Evolutionary conservation across 1,140 invertebrate species (phyloP), one percentile per base, ranked within the genome.

Genomic region (Temnothorax nylanderi): DNA sequence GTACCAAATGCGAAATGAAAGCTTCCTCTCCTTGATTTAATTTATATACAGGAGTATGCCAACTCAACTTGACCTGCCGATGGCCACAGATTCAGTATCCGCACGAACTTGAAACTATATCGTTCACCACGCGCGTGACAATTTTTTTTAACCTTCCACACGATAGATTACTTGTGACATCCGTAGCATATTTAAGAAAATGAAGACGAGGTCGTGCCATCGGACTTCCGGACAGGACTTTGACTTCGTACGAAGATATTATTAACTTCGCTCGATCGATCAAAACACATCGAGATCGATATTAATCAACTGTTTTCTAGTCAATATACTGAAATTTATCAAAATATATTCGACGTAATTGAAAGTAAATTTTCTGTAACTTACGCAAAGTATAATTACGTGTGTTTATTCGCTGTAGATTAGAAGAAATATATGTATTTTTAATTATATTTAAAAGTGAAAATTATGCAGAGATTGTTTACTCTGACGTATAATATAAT

Each of bases 11-110:
- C 49, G 44, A 81, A 90, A 77, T 89, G 80, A 75, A 13, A 72
- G 64, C 0, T 62, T 26, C 6, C 0, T 58, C 26, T 11, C 2
- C 2, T 7, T 49, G 21, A 47, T 21, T 56, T 13, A 82, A 85
- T 90, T 85, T 90, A 90, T 90, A 89, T 62, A 0, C 49, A 74
- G 2, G 21, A 51, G 54, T 3, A 0, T 75, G 72, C 34, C 37
- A 74, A 26, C 26, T 87, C 74, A 90, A 65, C 89, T 26, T 44
- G 51, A 64, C 44, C 18, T 21, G 34, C 32, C 26, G 85, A 81
- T 80, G 3, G 65, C n/a, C 8, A 54, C 10, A 34, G 18, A 49
- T 58, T 60, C 26, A 47, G 21, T 41, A 7, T 32, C 16, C 37
- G 11, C 26, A 21, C 56, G 37, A 80, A 58, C 74, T 80, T 78